Base-by-base conservation (phyloP, 2,888 invertebrate genomes). In the Perithous albicinctus region DNA sequence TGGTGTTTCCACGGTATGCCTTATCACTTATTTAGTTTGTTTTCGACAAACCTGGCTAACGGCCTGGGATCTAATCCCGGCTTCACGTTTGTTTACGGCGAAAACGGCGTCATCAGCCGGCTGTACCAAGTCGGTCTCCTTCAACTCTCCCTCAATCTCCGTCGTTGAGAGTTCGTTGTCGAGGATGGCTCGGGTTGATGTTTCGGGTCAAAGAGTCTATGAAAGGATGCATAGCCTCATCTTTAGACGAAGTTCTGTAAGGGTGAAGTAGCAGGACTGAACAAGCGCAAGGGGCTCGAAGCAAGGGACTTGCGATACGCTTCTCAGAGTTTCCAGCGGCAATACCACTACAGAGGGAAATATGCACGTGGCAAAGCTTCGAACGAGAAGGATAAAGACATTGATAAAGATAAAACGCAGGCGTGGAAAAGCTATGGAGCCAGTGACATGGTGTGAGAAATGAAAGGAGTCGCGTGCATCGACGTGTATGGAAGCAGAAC, bases 171-270 rank as follows among this genome's bases (percentile, higher is more conserved):
- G 46, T 29, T 29, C 29, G 43, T 46, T 46, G 32, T 72, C 72
- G 59, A 72, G 20, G 32, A 46, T 46, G 72, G 43, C 15, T 59
- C n/a, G 72, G 41, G 43, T 59, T 59, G 59, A 56, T 56, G 70
- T 72, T 72, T 29, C 59, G 72, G 72, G 72, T 72, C 72, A 72
- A 72, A 72, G 72, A 46, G 72, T 12, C 46, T 32, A 29, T 20
- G 59, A 18, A 59, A 46, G 32, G 20, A 59, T 32, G 12, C 20
- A 67, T 18, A 51, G 20, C 20, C 18, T 15, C 46, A 43, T 20
- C 43, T 38, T 26, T 12, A 41, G 69, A 56, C 59, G 46, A 72
- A 20, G 43, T 72, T 46, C 8, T 43, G 29, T 2, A 46, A 29
- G 59, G 43, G 59, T 46, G 26, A 56, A 7, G 46, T 4, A 5